Evolutionary conservation across 2,888 invertebrate genomes (phyloP), one percentile per base, ranked within the genome.

Genomic region (Andrena bicolor): DNA sequence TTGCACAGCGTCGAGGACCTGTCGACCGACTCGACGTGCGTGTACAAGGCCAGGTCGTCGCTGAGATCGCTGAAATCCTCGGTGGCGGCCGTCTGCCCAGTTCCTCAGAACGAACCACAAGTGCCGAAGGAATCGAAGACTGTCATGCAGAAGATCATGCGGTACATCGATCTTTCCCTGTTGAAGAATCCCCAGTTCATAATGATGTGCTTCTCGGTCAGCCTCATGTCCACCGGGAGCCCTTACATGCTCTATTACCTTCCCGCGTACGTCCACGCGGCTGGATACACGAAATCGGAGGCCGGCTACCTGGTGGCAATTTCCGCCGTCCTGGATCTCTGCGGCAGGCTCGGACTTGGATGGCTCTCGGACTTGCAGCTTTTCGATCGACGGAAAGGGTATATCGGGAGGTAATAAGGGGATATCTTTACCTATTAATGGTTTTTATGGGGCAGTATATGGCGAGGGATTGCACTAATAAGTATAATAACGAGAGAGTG

Each of bases 191-290:
- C 96, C 85, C 95, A 96, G 4, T 97, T 97, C 90, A 96, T 97
- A 6, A 94, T 97, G 85, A 96, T 97, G 93, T 96, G 96, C 80
- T 94, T 96, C 1, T 97, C 97, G 0, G 97, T 97, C 10, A 96
- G 96, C 0, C 95, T 97, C 2, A 96, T 97, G 96, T 96, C 97
- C 0, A 96, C 96, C 28, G 97, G 97, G 13, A 97, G 97, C 3
- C 97, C 97, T 0, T 97, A 97, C 92, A 96, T 97, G 90, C 92
- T 97, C 2, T 97, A 97, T 93, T 97, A 97, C 90, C 93, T 97
- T 60, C 97, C 97, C 0, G 97, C 97, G 0, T 97, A 97, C 90
- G 96, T 96, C 0, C 96, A 96, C 53, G 95, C 96, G 0, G 95
- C 94, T 0, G 97, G 97, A 56, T 96, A 96, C 81, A 95, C 94